Conservation (phyloP, 2,113 vertebrate genomes). For the Sinocyclocheilus anophthalmus region DNA sequence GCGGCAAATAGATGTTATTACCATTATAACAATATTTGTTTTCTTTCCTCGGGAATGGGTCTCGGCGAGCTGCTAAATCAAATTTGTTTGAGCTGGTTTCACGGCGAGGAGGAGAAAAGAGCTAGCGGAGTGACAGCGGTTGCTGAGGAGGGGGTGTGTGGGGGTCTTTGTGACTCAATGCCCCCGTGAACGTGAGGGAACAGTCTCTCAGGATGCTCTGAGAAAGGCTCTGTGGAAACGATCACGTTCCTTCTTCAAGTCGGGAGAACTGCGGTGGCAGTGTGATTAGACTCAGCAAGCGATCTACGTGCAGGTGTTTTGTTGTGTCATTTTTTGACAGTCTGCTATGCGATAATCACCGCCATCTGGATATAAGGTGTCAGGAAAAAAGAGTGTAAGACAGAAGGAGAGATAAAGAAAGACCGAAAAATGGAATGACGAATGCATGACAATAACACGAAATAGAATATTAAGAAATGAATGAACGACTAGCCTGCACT, state of each 20-base stretch:
- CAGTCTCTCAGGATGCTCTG: not conserved
- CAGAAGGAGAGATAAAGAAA: not conserved
- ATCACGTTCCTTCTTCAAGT: not conserved
- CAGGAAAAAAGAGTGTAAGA: not conserved
- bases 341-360: not conserved
- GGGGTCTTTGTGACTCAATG: slow-evolving; percentile 9
- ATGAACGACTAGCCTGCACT: no score
- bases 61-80: slow-evolving; percentile 68
- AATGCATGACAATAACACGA: not conserved
- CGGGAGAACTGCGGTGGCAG: not conserved
- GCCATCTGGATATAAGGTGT: not conserved
- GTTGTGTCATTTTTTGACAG: not conserved
- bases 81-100: slow-evolving; percentile 76
- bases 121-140: slow-evolving; percentile 24
- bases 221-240: not conserved
- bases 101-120: slow-evolving; percentile 53
- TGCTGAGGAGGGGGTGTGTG: not conserved
- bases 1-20: slow-evolving; percentile 81
- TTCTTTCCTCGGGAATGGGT: slow-evolving; percentile 70
- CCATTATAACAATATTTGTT: slow-evolving; percentile 85
- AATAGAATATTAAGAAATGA: not conserved
- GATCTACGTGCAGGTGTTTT: not conserved
- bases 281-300: slow-evolving; percentile 5
- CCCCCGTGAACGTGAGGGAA: slow-evolving; percentile 16
- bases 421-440: no score